These are phyloP conservation scores for Sinosuthora webbiana DNA, from an alignment of 2,113 vertebrate species.

Conservation along the genomic window DNA sequence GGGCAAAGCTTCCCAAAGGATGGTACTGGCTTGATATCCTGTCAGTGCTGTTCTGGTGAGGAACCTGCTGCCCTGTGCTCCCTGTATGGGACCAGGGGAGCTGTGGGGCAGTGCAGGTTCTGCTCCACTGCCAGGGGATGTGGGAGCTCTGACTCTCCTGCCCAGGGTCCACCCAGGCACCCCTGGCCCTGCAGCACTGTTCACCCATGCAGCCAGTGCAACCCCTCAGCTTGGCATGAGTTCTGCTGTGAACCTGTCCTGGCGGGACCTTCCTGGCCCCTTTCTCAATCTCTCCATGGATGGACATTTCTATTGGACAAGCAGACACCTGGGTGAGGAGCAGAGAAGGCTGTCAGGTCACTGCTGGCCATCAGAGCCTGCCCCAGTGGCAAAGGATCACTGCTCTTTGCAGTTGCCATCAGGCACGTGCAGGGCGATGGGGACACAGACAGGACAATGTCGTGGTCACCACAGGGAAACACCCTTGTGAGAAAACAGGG, in stretches of 20 bases:
- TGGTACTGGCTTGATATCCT: rapidly evolving
- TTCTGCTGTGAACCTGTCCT: neutral
- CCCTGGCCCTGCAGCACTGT: rapidly evolving
- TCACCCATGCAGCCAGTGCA: neutral
- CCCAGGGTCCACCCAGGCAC: neutral
- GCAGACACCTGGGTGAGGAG: neutral
- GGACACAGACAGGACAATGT: neutral
- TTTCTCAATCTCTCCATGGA: rapidly evolving
- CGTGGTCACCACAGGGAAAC: rapidly evolving
- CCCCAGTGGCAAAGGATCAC: neutral
- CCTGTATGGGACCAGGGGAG: neutral
- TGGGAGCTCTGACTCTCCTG: neutral
- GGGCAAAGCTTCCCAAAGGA: neutral
- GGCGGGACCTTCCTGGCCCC: neutral
- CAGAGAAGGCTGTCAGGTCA: neutral
- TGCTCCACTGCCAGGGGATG: rapidly evolving
- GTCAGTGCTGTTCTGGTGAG: neutral
- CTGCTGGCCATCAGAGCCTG: neutral
- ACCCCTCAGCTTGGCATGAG: rapidly evolving
- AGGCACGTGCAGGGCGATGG: neutral
- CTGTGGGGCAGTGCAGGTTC: neutral
- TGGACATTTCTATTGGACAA: neutral
- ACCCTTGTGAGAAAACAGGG: neutral
- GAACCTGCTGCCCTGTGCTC: neutral
- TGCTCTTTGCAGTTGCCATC: rapidly evolving